Evolutionary conservation across 2,797 vertebrate genomes (phyloP).

Genomic region (Gorsachius magnificus): DNA sequence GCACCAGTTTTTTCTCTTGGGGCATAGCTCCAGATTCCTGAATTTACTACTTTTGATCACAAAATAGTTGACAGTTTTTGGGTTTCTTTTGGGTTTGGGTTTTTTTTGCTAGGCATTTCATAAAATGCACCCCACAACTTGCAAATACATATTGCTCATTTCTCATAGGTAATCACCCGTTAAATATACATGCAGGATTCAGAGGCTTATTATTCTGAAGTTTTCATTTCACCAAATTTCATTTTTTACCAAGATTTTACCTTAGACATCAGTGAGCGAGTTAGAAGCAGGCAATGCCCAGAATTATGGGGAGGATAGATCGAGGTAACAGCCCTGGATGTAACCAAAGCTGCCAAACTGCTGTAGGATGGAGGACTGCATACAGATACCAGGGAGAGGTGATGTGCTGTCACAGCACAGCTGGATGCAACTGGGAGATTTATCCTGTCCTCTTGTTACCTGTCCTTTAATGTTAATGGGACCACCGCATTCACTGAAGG

Average conservation of each 20-base stretch:
- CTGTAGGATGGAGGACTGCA: not conserved
- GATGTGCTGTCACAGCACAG: not conserved
- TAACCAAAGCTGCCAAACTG: not conserved
- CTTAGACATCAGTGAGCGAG: not conserved
- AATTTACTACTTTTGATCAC: not conserved
- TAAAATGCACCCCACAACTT: not conserved
- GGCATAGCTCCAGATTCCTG: not conserved
- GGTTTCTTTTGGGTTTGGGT: not conserved
- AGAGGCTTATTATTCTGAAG: not conserved
- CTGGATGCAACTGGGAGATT: not conserved
- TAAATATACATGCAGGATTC: not conserved
- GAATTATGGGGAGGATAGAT: not conserved
- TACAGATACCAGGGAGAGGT: not conserved
- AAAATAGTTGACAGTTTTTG: not conserved
- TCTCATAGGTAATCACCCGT: not conserved
- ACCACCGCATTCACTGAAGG: not conserved
- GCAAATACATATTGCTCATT: not conserved
- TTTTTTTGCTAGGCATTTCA: not conserved
- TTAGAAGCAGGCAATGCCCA: not conserved
- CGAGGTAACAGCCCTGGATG: not conserved
- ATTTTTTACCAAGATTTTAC: not conserved
- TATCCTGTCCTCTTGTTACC: not conserved
- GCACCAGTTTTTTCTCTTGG: not conserved
- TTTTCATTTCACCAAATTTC: not conserved
- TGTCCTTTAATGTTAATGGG: not conserved